Percentiles rank a stretch among this genome's conserved stretches.
phyloP scores from a whole-genome alignment of 2,888 invertebrate genomes.

The Pollenia griseotomentosa region DNA sequence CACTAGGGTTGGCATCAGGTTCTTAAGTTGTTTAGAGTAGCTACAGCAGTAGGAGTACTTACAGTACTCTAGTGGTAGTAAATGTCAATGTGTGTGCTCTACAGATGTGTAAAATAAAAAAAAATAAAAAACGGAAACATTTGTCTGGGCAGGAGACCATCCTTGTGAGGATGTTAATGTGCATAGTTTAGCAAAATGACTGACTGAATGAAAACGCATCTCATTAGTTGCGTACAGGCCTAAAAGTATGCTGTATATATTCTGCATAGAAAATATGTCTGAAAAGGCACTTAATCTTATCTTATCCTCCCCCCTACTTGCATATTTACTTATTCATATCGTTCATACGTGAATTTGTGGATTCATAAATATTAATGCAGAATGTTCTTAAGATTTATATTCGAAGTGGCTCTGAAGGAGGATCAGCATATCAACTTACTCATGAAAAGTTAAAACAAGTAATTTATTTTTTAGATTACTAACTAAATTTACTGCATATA shows the following conservation, averaged over 20 bases:
- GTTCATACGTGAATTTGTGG: not conserved
- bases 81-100: conserved; percentile 4
- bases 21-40: conserved; percentile 16
- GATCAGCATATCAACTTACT: conserved; percentile 19
- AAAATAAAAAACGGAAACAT: too few species aligned
- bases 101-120: not conserved
- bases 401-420: conserved; percentile 42
- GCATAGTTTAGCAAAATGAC: conserved; percentile 67
- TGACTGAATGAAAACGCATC: conserved; percentile 59
- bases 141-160: not conserved
- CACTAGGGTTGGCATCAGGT: conserved; percentile 2
- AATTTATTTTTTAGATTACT: not conserved
- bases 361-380: conserved; percentile 47
- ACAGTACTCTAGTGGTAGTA: not conserved
- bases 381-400: conserved; percentile 33
- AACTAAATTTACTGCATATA: not conserved
- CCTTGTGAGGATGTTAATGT: conserved; percentile 35
- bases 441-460: conserved; percentile 26
- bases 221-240: conserved; percentile 47
- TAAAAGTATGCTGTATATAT: conserved; percentile 49
- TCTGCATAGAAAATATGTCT: conserved; percentile 37
- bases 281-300: conserved; percentile 38
- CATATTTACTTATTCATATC: conserved; percentile 23
- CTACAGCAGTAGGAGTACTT: not conserved
- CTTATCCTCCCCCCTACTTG: not conserved